Conservation (phyloP, 1,140 invertebrate species). For the Leucophenga varia region DNA sequence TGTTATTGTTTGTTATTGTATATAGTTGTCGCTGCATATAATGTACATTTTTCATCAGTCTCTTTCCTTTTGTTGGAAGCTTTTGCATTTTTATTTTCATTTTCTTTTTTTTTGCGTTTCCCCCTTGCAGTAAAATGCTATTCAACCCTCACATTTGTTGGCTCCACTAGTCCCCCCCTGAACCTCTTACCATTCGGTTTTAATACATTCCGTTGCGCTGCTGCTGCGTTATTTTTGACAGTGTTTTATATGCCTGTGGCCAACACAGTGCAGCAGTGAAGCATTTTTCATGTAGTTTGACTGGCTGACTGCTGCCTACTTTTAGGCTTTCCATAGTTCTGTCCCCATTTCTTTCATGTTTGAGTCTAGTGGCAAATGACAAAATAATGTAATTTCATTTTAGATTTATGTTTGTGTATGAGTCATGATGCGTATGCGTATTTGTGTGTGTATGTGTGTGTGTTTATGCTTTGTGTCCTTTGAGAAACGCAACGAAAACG, state of each 20-base stretch:
- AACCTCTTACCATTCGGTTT: too few relatives aligned
- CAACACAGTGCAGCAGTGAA: slow-evolving; percentile 31
- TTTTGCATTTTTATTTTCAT: slow-evolving; percentile 42
- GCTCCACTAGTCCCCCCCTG: too few relatives aligned
- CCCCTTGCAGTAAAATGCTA: too few relatives aligned
- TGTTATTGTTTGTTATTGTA: not conserved
- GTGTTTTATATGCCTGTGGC: slow-evolving; percentile 44
- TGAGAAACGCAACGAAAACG: slow-evolving; percentile 29
- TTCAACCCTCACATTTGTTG: too few relatives aligned
- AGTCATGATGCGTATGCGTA: slow-evolving; percentile 8
- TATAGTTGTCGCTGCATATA: slow-evolving; percentile 39
- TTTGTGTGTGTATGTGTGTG: not conserved
- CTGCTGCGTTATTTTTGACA: slow-evolving; percentile 53
- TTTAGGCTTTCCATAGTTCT: too few relatives aligned
- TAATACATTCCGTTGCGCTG: too few relatives aligned
- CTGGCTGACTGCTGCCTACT: not conserved
- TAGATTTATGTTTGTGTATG: slow-evolving; percentile 41
- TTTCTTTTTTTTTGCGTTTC: slow-evolving; percentile 8
- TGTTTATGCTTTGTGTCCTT: too few relatives aligned
- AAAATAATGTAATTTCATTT: slow-evolving; percentile 54
- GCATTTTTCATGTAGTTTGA: slow-evolving; percentile 2
- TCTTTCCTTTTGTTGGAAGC: slow-evolving; percentile 19
- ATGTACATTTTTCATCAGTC: slow-evolving; percentile 32
- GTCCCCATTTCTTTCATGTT: not conserved
- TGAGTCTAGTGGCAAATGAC: slow-evolving; percentile 35